Conservation (phyloP, 1,140 invertebrate species). For the Sycobia sp. region DNA sequence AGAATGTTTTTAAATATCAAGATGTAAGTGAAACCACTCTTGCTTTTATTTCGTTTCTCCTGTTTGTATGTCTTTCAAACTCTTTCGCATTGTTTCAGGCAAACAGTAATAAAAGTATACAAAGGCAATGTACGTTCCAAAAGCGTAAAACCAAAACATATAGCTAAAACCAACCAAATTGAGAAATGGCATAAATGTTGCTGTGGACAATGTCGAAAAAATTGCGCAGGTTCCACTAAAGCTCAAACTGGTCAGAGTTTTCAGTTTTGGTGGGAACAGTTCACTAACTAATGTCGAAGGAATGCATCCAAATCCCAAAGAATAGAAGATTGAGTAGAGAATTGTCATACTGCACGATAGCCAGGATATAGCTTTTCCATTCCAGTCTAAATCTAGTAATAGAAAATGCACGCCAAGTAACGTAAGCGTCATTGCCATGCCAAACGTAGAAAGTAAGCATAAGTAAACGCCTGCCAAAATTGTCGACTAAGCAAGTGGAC, state of each 20-base stretch:
- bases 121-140: slow-evolving; percentile 58
- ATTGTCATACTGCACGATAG: slow-evolving; percentile 51
- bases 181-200: slow-evolving; percentile 61
- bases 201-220: slow-evolving; percentile 66
- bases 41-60: no score
- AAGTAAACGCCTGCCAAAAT: slow-evolving; percentile 51
- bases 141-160: slow-evolving; percentile 65
- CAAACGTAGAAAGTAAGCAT: slow-evolving; percentile 46
- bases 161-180: slow-evolving; percentile 48
- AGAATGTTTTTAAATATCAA: no score
- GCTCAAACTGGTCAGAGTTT: slow-evolving; percentile 58
- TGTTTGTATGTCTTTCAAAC: slow-evolving; percentile 65
- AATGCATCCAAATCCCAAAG: slow-evolving; percentile 50
- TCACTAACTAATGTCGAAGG: slow-evolving; percentile 55
- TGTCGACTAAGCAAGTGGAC: slow-evolving; percentile 51
- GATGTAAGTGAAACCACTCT: no score
- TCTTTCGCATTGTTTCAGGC: slow-evolving; percentile 70
- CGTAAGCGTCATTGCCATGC: slow-evolving; percentile 46
- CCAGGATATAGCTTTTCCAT: slow-evolving; percentile 51
- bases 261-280: slow-evolving; percentile 54
- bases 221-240: slow-evolving; percentile 59
- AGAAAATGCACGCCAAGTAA: slow-evolving; percentile 60
- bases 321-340: slow-evolving; percentile 46
- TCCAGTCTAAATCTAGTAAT: slow-evolving; percentile 42
- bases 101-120: slow-evolving; percentile 64